Evolutionary conservation across 2,113 vertebrate species (phyloP).

Genomic region (Rhizomys pruinosus): DNA sequence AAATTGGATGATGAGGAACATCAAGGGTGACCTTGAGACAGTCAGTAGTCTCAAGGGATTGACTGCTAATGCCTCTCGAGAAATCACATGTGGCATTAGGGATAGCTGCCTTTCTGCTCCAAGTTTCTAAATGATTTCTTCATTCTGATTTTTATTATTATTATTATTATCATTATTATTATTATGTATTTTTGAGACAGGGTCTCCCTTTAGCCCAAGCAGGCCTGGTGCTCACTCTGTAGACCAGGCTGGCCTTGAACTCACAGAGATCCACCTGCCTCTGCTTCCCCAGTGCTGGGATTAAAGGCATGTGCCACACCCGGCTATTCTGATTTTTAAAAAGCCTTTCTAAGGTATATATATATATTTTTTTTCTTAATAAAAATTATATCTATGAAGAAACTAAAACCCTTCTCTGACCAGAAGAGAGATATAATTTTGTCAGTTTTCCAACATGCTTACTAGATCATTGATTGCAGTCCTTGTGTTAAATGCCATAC

Average conservation of each 20-base stretch:
- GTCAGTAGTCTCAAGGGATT: not conserved
- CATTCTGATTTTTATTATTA: too few species aligned
- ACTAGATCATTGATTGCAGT: not conserved
- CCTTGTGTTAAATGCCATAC: not conserved
- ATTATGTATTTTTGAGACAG: too few species aligned
- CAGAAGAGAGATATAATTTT: not conserved
- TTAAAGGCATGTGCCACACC: too few species aligned
- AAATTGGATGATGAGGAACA: not conserved
- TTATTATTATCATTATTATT: too few species aligned
- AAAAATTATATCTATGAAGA: constrained; percentile 44
- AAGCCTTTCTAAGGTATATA: constrained; percentile 34
- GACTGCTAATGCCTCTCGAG: not conserved
- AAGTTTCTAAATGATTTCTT: constrained; percentile 46
- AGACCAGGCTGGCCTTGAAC: too few species aligned
- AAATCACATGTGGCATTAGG: not conserved
- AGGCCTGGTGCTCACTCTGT: too few species aligned
- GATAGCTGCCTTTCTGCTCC: not conserved
- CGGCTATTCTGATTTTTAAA: not conserved
- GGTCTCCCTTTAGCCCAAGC: too few species aligned
- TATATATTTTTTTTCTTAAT: constrained; percentile 45
- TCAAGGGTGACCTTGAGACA: constrained; percentile 6
- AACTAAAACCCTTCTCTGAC: not conserved
- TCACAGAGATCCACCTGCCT: too few species aligned
- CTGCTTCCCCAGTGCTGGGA: too few species aligned
- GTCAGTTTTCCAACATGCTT: not conserved